Evolutionary conservation across 2,113 vertebrate species (phyloP).

Genomic region (Varanus salvator): DNA sequence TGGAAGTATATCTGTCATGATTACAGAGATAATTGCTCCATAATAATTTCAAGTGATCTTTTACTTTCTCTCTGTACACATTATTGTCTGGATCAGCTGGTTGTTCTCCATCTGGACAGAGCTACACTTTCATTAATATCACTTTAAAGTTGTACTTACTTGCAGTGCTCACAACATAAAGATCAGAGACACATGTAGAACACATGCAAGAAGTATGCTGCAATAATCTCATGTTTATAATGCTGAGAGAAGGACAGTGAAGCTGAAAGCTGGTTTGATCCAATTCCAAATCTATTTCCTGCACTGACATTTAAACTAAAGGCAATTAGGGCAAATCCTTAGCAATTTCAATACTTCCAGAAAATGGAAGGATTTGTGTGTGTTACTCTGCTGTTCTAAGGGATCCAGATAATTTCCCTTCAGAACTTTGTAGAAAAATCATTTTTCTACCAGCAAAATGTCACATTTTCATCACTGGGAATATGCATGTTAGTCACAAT

Average conservation of each 20-base stretch:
- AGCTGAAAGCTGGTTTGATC: conserved; percentile 63
- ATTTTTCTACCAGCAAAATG: background rate
- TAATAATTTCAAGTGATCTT: background rate
- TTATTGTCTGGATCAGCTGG: conserved; percentile 9
- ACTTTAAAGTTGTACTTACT: conserved; percentile 51
- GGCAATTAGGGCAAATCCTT: conserved; percentile 38
- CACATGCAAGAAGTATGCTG: conserved; percentile 64
- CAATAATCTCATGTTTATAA: conserved; percentile 65
- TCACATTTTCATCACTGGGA: background rate
- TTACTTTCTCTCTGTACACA: background rate
- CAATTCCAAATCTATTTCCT: conserved; percentile 67
- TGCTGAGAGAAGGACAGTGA: conserved; percentile 55
- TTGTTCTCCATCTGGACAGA: conserved; percentile 36
- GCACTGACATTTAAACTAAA: conserved; percentile 64
- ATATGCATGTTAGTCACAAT: background rate
- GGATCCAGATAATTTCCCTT: background rate
- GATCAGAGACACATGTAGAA: conserved; percentile 64
- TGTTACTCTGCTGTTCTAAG: background rate
- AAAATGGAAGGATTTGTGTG: conserved; percentile 6
- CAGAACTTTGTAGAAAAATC: background rate
- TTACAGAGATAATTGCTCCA: background rate
- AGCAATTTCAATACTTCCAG: conserved; percentile 9
- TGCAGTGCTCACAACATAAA: conserved; percentile 39
- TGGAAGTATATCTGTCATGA: background rate
- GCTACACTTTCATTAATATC: conserved; percentile 15